Evolutionary conservation across 1,140 invertebrate genomes (phyloP).

Genomic region (Drosophila ironensis): DNA sequence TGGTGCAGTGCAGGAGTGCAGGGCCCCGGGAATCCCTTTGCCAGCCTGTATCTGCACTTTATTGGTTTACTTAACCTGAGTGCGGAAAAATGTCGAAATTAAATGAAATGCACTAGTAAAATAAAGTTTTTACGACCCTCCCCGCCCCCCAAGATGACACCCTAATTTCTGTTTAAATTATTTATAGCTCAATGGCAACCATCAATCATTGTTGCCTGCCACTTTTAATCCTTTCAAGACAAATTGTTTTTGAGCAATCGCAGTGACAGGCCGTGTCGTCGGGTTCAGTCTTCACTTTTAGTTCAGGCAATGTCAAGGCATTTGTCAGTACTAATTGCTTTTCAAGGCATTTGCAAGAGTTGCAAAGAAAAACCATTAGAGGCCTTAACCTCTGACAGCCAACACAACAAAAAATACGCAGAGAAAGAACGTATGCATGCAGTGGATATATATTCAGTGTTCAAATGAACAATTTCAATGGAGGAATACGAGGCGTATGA

Average conservation of each 20-base stretch:
- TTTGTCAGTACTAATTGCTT: slow-evolving; percentile 72
- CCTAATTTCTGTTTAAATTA: background rate
- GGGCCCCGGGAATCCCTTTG: background rate
- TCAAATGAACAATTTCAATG: slow-evolving; percentile 18
- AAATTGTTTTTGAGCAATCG: slow-evolving; percentile 39
- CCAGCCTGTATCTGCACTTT: slow-evolving; percentile 1
- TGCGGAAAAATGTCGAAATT: slow-evolving; percentile 44
- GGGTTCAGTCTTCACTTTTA: background rate
- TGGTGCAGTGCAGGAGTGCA: slow-evolving; percentile 18
- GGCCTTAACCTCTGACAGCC: slow-evolving; percentile 16
- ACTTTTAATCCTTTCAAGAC: slow-evolving; percentile 16
- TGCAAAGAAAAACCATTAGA: slow-evolving; percentile 15
- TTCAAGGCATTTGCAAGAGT: slow-evolving; percentile 47
- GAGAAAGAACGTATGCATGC: slow-evolving; percentile 7
- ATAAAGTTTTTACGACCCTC: too few relatives aligned
- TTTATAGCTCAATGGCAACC: background rate
- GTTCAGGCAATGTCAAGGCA: slow-evolving; percentile 35
- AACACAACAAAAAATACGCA: background rate
- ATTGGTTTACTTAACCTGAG: slow-evolving; percentile 28
- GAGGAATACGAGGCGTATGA: background rate
- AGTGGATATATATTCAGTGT: background rate
- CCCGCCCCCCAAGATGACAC: background rate
- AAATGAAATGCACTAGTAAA: slow-evolving; percentile 63
- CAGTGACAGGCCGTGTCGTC: slow-evolving; percentile 45
- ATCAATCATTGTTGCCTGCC: slow-evolving; percentile 9